These are phyloP conservation scores for Amphilophus citrinellus DNA, from an alignment of 2,113 vertebrate species.

Conservation along the genomic window DNA sequence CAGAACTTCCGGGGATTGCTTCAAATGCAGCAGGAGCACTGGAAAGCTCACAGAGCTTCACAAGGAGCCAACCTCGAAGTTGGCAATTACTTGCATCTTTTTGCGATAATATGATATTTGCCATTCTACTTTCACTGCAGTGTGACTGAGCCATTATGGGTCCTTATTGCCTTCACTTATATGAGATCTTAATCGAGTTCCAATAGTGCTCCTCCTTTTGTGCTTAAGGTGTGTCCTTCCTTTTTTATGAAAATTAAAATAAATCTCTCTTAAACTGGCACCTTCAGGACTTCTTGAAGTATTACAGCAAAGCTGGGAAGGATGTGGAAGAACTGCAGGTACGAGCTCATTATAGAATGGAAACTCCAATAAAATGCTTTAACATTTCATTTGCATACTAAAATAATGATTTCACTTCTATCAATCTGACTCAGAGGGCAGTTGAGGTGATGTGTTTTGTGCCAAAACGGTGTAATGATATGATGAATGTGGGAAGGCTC, in stretches of 20 bases:
- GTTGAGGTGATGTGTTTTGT: slow-evolving; percentile 93
- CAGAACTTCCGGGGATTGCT: too few relatives aligned
- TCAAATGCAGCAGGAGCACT: too few relatives aligned
- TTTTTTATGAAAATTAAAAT: not conserved
- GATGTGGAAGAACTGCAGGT: slow-evolving; percentile 86
- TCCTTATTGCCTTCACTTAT: not conserved
- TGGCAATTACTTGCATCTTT: too few relatives aligned
- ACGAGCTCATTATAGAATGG: not conserved
- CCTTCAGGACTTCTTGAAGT: slow-evolving; percentile 89
- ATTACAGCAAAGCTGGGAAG: slow-evolving; percentile 86
- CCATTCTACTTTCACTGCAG: too few relatives aligned
- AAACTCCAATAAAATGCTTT: not conserved
- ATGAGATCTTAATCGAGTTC: too few relatives aligned
- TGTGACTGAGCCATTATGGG: not conserved
- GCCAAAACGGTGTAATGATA: slow-evolving; percentile 91
- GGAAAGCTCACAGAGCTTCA: too few relatives aligned
- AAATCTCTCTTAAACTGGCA: slow-evolving; percentile 7
- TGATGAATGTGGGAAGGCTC: slow-evolving; percentile 91
- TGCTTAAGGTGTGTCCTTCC: not conserved
- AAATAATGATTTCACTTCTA: not conserved
- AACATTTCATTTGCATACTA: not conserved
- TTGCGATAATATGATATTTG: not conserved
- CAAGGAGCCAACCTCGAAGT: too few relatives aligned
- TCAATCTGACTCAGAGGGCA: slow-evolving; percentile 78
- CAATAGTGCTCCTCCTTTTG: not conserved